phyloP scores from a whole-genome alignment of 2,797 vertebrate species.

The Setipinna tenuifilis region DNA sequence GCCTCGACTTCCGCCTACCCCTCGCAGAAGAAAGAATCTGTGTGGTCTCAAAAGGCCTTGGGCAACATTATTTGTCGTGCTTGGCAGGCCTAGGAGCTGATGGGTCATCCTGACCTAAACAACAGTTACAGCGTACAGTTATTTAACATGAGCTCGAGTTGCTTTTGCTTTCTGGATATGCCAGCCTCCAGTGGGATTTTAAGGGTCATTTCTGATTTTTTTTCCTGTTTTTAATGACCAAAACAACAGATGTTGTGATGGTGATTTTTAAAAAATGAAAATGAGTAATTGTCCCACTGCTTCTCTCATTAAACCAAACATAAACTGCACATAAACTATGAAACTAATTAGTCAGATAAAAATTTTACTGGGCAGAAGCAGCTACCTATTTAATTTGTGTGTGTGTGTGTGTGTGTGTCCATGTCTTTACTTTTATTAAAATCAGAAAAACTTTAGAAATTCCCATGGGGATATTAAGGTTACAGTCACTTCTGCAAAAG shows the following conservation, averaged over 20 bases:
- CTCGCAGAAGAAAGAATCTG: slow-evolving; percentile 83
- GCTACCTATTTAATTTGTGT: not conserved
- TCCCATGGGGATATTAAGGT: too few species aligned
- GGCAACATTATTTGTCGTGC: slow-evolving; percentile 81
- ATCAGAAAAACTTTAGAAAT: too few species aligned
- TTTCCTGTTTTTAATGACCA: not conserved
- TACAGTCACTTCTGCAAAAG: too few species aligned
- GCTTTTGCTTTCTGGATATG: not conserved
- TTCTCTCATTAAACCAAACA: too few species aligned
- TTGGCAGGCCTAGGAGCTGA: slow-evolving; percentile 68
- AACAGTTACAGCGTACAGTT: not conserved
- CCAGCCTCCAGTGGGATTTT: not conserved
- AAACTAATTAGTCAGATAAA: too few species aligned
- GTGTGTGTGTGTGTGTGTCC: not conserved
- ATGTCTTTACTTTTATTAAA: not conserved
- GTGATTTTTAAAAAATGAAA: not conserved
- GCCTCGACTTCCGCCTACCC: slow-evolving; percentile 96
- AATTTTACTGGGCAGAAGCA: too few species aligned
- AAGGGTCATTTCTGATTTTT: not conserved
- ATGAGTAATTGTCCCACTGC: too few species aligned
- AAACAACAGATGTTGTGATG: not conserved
- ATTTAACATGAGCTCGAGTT: not conserved
- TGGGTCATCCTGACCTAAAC: slow-evolving; percentile 69
- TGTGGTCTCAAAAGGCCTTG: slow-evolving; percentile 83
- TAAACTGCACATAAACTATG: too few species aligned